Evolutionary conservation across 2,113 vertebrate species (phyloP).

Genomic region (Caloenas nicobarica): DNA sequence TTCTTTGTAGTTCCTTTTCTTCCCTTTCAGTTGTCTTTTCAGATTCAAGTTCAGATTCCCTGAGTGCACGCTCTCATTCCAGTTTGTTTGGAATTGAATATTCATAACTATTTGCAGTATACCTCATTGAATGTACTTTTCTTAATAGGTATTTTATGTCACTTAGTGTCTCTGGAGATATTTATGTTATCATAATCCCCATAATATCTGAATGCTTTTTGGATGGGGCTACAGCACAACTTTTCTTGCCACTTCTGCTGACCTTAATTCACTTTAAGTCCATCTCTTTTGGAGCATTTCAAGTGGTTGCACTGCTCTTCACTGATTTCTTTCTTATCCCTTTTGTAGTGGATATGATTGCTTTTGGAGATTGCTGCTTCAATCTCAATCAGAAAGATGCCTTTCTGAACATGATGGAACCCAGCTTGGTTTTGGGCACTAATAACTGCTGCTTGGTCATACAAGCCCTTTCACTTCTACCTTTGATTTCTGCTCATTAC

Average conservation of each 20-base stretch:
- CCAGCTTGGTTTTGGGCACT: not conserved
- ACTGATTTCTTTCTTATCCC: not conserved
- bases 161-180: not conserved
- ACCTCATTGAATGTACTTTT: not conserved
- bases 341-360: not conserved
- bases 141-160: not conserved
- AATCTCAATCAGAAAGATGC: not conserved
- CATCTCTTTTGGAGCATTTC: not conserved
- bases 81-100: slow-evolving; percentile 19
- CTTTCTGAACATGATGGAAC: not conserved
- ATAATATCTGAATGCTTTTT: not conserved
- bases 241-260: not conserved
- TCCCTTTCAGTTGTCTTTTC: not conserved
- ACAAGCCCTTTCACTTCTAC: not conserved
- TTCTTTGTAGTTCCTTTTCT: not conserved
- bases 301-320: not conserved
- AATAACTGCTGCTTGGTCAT: not conserved
- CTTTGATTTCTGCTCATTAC: not conserved
- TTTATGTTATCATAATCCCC: not conserved
- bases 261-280: slow-evolving; percentile 10
- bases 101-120: slow-evolving; percentile 17
- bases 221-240: not conserved
- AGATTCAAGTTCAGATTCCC: not conserved
- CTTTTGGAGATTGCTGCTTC: not conserved
- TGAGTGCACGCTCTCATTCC: not conserved